A percentile compares a stretch with the other conserved stretches of the same genome.
Evolutionary conservation across 1,140 invertebrate genomes (phyloP).

Genomic region (Calosoma granatense): DNA sequence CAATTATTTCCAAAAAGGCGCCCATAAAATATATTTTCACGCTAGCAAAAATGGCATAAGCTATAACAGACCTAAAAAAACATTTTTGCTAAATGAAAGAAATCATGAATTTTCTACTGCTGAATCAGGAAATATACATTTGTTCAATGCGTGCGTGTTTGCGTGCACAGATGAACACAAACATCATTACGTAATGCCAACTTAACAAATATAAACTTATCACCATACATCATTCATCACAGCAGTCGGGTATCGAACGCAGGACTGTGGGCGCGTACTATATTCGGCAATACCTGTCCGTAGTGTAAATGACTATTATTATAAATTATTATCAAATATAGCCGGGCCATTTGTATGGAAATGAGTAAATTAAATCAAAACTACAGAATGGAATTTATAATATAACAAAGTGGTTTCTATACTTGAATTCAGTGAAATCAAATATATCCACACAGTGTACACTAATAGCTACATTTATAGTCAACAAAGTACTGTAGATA

Average conservation of each 20-base stretch:
- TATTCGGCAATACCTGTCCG: neutral
- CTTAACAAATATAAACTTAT: neutral
- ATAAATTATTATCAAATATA: constrained; percentile 7
- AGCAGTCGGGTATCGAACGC: neutral
- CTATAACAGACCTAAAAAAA: no score
- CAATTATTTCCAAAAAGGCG: no score
- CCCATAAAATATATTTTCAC: no score
- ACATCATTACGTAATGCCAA: neutral
- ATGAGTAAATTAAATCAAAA: constrained; percentile 1
- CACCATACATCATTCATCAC: neutral
- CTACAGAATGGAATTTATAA: neutral
- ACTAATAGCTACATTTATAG: neutral
- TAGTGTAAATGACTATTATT: neutral
- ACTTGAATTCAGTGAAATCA: neutral
- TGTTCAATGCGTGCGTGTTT: neutral
- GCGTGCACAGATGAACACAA: no score
- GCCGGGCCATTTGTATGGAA: neutral
- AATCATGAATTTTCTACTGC: no score
- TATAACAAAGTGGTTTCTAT: neutral
- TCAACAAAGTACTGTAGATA: neutral
- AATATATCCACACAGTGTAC: neutral
- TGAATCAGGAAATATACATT: neutral
- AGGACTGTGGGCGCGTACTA: neutral
- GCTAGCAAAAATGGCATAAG: no score
- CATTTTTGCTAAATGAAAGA: no score